phyloP scores from a whole-genome alignment of 2,888 invertebrate genomes.

The Sericinus montela region DNA sequence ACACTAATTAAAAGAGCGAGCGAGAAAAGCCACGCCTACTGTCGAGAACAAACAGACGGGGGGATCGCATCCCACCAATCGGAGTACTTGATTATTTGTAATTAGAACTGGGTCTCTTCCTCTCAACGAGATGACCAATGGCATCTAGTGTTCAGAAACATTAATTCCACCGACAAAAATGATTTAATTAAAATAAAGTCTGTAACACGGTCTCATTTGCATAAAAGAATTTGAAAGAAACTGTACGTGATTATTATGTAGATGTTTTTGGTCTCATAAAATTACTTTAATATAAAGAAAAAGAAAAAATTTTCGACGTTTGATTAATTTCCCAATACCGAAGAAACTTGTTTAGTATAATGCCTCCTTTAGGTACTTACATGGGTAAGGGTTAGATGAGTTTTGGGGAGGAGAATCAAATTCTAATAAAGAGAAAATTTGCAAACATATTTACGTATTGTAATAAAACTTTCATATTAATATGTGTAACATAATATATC shows the following conservation, averaged over 20 bases:
- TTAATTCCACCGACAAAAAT: constrained; percentile 38
- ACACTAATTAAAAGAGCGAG: constrained; percentile 80
- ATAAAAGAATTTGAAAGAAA: background rate
- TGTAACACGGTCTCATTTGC: constrained; percentile 4
- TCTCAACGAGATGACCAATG: constrained; percentile 71
- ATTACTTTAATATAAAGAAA: background rate
- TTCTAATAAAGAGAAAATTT: constrained; percentile 14
- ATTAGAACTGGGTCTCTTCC: constrained; percentile 74
- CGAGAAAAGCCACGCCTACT: constrained; percentile 69
- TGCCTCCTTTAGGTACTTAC: constrained; percentile 14
- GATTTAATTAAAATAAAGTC: constrained; percentile 21
- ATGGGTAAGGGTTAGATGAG: constrained; percentile 17
- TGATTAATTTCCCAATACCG: constrained; percentile 15
- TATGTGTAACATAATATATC: background rate
- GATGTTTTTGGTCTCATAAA: background rate
- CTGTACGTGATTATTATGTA: background rate
- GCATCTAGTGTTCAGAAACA: constrained; percentile 63
- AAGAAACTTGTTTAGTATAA: constrained; percentile 18
- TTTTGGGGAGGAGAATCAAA: constrained; percentile 10
- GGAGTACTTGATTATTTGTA: constrained; percentile 76
- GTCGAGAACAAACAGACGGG: constrained; percentile 75
- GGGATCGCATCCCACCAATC: constrained; percentile 66
- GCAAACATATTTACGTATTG: constrained; percentile 9
- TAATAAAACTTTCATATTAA: background rate
- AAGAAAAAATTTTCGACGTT: constrained; percentile 13